Base-by-base conservation (phyloP, 2,113 vertebrate species). In the Rousettus leschenaultii region DNA sequence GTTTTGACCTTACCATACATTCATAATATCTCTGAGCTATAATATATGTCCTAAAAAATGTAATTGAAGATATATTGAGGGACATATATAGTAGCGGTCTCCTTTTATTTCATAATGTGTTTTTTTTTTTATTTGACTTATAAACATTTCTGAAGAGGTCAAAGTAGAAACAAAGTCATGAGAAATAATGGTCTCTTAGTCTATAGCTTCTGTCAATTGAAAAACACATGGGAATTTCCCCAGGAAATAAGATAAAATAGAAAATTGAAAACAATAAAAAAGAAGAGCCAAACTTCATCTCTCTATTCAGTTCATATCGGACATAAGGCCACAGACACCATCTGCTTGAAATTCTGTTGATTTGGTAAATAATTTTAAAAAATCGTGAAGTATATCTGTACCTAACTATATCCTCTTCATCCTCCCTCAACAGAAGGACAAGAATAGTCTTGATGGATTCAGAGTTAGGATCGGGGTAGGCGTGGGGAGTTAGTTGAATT, bases 261-360 rank as follows among this genome's bases (percentile, higher is more conserved):
- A 85, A 93, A 86, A 83, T 40, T 82, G 22, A 48, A 88, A 95
- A 80, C 61, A 88, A 77, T 94, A 70, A 82, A 83, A 95, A 93
- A 61, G 45, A 88, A 91, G 68, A 89, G 33, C 38, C 28, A 61
- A 92, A 89, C 38, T 63, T 90, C 45, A 84, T 74, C 30, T 75
- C 35, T 6, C 38, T 78, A 3, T 91, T 97, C 21, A 57, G 77
- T 94, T 94, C 33, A 89, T 12, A 30, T 3, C 30, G 51, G 85
- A 63, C 85, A 70, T 68, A 88, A 86, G 51, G 68, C 30, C 24
- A 45, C 22, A 51, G 57, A 80, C 22, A 65, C 16, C 88, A 93
- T 95, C 43, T 92, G 43, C 43, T 83, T 95, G 63, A 96, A 86
- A 92, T 95, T 92, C 40, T 79, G 40, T 86, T 91, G 90, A 70